These are phyloP conservation scores for Drosophila mayaguana DNA, from an alignment of 2,888 invertebrate species.

Conservation along the genomic window DNA sequence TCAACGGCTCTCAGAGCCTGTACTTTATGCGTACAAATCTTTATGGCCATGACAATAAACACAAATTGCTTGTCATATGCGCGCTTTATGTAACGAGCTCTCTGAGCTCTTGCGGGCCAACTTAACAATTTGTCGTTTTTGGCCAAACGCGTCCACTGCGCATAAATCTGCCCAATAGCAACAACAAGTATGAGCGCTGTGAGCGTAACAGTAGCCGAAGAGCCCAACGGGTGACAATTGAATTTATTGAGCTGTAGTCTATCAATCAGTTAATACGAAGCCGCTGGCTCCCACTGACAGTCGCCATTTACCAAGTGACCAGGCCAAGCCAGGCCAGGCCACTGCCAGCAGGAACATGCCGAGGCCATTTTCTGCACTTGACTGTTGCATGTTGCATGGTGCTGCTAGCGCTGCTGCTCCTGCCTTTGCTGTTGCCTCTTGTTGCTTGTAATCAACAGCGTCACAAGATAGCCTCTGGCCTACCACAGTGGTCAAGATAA, in stretches of 20 bases:
- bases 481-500: constrained; percentile 27
- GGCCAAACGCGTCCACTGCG: constrained; percentile 32
- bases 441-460: constrained; percentile 51
- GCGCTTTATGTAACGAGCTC: constrained; percentile 70
- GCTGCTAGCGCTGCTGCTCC: constrained; percentile 7
- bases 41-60: constrained; percentile 76
- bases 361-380: constrained; percentile 24
- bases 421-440: background rate
- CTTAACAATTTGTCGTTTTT: constrained; percentile 68
- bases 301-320: constrained; percentile 37
- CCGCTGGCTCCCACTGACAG: constrained; percentile 40
- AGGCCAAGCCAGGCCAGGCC: constrained; percentile 1
- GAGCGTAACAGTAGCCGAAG: constrained; percentile 18
- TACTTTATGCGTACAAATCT: constrained; percentile 61
- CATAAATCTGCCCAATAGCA: constrained; percentile 57
- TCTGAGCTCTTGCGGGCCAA: constrained; percentile 41
- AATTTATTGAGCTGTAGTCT: constrained; percentile 72
- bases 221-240: constrained; percentile 67
- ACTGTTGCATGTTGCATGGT: constrained; percentile 38
- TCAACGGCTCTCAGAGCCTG: constrained; percentile 44
- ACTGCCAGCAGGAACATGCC: background rate
- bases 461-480: constrained; percentile 36
- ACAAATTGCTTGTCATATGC: constrained; percentile 80
- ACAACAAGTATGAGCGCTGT: background rate
- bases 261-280: constrained; percentile 76